Evolutionary conservation across 2,113 vertebrate genomes (phyloP).

Genomic region (Phyllostomus hastatus): DNA sequence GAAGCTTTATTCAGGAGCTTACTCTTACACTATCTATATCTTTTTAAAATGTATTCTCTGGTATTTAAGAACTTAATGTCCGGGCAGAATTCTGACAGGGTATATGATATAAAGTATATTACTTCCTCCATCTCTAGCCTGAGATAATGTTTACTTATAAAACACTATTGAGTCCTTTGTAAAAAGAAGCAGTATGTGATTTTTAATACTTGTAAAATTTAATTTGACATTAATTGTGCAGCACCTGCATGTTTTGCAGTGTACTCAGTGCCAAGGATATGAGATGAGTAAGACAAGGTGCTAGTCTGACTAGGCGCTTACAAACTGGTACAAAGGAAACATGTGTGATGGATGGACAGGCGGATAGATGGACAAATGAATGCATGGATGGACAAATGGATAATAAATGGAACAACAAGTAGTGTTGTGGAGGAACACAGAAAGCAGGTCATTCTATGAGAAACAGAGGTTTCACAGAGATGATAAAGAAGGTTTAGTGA

Average conservation of each 20-base stretch:
- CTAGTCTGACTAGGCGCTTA: background rate
- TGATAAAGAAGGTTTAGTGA: background rate
- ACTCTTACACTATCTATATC: background rate
- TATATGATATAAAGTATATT: background rate
- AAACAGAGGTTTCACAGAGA: background rate
- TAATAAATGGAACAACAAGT: background rate
- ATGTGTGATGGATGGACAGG: background rate
- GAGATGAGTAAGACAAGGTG: background rate
- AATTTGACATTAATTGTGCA: background rate
- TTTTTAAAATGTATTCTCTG: background rate
- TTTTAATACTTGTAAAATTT: background rate
- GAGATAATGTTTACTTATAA: constrained; percentile 4
- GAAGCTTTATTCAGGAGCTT: background rate
- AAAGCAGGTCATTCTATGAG: background rate
- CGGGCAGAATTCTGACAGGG: constrained; percentile 26
- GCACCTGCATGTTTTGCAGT: background rate
- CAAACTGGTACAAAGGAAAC: background rate
- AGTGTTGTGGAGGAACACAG: background rate
- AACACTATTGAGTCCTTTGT: background rate
- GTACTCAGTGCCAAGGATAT: background rate
- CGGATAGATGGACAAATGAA: background rate
- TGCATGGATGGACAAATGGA: background rate
- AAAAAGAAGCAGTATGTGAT: background rate
- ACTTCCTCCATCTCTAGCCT: constrained; percentile 7
- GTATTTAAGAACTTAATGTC: constrained; percentile 35